Evolutionary conservation across 2,113 vertebrate species (phyloP), one percentile per base, ranked within the genome.

Genomic region (Neodontobutis hainanensis): DNA sequence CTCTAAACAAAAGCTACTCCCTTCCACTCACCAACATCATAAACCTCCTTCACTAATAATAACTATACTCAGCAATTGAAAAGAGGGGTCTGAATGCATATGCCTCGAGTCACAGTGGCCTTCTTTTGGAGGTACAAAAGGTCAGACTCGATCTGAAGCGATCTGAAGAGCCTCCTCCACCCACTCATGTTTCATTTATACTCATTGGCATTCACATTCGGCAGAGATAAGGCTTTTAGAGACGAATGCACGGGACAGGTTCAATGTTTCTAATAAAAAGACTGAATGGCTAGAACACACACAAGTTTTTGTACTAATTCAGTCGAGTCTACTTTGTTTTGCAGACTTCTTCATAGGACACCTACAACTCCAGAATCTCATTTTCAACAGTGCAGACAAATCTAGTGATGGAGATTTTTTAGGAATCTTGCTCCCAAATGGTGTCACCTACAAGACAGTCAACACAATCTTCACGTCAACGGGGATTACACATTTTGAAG

Each of bases 361-460:
- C 1, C 8, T 46, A 11, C 19, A 27, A 15, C 19, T 1, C 32
- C 34, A 35, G 32, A 55, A 35, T 27, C 27, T 11, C 5, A 2
- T 32, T 51, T 32, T 34, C 5, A 9, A 38, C 52, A 55, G 36
- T 8, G n/a, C 11, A 52, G 32, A 14, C 51, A 32, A 38, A 44
- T 64, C 40, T 7, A 44, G 32, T 27, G 38, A 57, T 59, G 59
- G 64, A 38, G 35, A 62, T 36, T 48, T 60, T 35, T 68, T 9
- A 46, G 44, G 49, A n/a, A 5, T 70, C 11, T 8, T 50, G 40
- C 46, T 50, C 36, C 61, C 65, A 68, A 32, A 86, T 86, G 75
- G 52, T 64, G 65, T 8, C 10, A 27, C 16, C 62, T 16, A 27
- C 71, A 59, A 34, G 70, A 27, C 58, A 58, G 45, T 49, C 77